A percentile compares a stretch with the other conserved stretches of the same genome.
Evolutionary conservation across 2,888 invertebrate genomes (phyloP).

Genomic region (Rotaria sp.): DNA sequence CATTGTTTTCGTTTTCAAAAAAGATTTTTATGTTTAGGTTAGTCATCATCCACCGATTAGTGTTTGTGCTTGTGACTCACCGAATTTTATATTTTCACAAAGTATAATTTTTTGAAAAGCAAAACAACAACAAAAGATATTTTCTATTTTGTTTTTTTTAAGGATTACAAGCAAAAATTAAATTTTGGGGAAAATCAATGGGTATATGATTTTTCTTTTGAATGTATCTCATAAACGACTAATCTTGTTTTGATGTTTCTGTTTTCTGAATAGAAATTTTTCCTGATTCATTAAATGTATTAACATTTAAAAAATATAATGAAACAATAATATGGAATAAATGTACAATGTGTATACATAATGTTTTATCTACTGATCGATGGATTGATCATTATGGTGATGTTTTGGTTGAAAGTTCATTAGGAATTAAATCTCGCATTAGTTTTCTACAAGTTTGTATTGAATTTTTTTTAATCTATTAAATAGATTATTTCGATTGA

Average conservation of each 20-base stretch:
- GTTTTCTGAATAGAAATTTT: not conserved
- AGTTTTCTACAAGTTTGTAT: slow-evolving; percentile 4
- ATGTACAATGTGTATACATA: slow-evolving; percentile 77
- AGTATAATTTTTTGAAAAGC: slow-evolving; percentile 41
- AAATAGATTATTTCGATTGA: not conserved
- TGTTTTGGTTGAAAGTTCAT: slow-evolving; percentile 16
- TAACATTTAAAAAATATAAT: slow-evolving; percentile 55
- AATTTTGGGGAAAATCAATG: slow-evolving; percentile 84
- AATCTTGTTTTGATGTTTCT: not conserved
- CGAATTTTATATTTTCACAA: slow-evolving; percentile 72
- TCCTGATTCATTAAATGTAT: not conserved
- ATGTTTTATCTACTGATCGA: slow-evolving; percentile 71
- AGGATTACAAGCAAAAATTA: slow-evolving; percentile 73
- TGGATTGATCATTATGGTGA: slow-evolving; percentile 77
- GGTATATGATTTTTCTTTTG: slow-evolving; percentile 60
- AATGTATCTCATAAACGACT: not conserved
- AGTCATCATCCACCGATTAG: slow-evolving; percentile 78
- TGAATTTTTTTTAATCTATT: not conserved
- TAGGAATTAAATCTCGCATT: not conserved
- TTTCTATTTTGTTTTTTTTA: slow-evolving; percentile 40
- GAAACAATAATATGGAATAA: slow-evolving; percentile 73
- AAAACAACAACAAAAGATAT: not conserved
- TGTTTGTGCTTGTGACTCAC: slow-evolving; percentile 71
- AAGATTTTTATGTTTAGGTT: slow-evolving; percentile 58
- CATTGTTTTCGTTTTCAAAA: slow-evolving; percentile 34